These are phyloP conservation scores for Muricea muricata DNA, from an alignment of 92 coral and sea anemone species.

Conservation along the genomic window DNA sequence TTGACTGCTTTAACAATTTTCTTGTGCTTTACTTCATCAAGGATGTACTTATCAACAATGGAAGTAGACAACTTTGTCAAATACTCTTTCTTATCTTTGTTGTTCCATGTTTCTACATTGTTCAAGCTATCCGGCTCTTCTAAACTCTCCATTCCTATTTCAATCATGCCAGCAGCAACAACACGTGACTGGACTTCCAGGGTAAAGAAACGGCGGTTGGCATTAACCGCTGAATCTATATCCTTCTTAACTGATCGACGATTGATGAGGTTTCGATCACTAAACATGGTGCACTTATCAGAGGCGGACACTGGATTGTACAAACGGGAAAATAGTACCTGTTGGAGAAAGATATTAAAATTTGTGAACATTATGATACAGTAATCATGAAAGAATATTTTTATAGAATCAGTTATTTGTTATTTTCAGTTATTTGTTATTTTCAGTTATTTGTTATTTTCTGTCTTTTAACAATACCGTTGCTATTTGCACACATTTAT, in stretches of 20 bases:
- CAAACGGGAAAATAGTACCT: slow-evolving; percentile 16
- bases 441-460: no score
- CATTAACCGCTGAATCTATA: slow-evolving; percentile 13
- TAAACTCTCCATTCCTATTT: slow-evolving; percentile 31
- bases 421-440: no score
- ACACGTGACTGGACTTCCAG: slow-evolving; percentile 12
- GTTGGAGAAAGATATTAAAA: background rate
- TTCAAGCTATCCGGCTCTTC: slow-evolving; percentile 34
- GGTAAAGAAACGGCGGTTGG: slow-evolving; percentile 7
- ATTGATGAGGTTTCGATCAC: background rate
- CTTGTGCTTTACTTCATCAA: slow-evolving; percentile 44
- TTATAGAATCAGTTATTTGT: background rate
- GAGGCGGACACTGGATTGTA: slow-evolving; percentile 13
- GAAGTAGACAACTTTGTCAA: slow-evolving; percentile 37
- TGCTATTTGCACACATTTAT: no score
- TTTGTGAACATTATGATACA: background rate
- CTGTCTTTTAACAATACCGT: no score
- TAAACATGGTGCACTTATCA: slow-evolving; percentile 2
- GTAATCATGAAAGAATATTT: background rate
- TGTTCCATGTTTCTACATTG: slow-evolving; percentile 40
- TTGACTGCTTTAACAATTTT: slow-evolving; percentile 24
- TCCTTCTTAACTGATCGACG: slow-evolving; percentile 6
- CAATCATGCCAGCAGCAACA: slow-evolving; percentile 57
- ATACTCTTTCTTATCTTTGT: slow-evolving; percentile 36
- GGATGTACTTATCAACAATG: slow-evolving; percentile 48